Base-by-base conservation (phyloP, 2,888 invertebrate genomes). In the Andrena flavipes region DNA sequence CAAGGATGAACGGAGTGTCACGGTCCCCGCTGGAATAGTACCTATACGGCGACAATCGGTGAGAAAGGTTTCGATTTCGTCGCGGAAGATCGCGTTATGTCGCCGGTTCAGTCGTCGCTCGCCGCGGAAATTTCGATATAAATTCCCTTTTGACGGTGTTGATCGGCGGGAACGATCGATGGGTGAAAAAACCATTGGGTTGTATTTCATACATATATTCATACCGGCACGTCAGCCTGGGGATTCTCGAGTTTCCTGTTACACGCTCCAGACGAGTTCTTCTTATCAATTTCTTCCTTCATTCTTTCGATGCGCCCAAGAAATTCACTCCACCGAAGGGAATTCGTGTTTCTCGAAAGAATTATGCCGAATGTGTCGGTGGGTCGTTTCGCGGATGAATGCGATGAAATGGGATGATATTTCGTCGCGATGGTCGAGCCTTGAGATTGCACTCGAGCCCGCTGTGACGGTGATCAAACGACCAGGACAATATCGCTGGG, bases 181-280 rank as follows among this genome's bases (percentile, higher is more conserved):
- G 68, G 67, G 30, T 42, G 33, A 26, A 81, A 69, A 78, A 79
- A 69, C 4, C 71, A 51, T 54, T 60, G 23, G 20, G 68, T 73
- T 49, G 73, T 59, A 69, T 81, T 73, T 81, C 80, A 79, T 81
- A 73, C 80, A 79, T 81, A 81, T 79, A 81, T 79, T 81, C 80
- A 79, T 81, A 68, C 3, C 10, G n/a, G 16, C 4, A 30, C 69
- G 59, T 20, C 51, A 48, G 60, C 29, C 42, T 70, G 49, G 42
- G 59, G 48, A 65, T 63, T 49, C 56, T 59, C 68, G 49, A 26
- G 16, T 63, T 69, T 29, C 29, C 20, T 13, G 10, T 13, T 63
- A 10, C 62, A n/a, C 23, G 13, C 20, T 20, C n/a, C 51, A 51
- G 51, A 20, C n/a, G 20, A 51, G 51, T 8, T 20, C 51, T 8